Evolutionary conservation across 2,888 invertebrate species (phyloP), one percentile per base, ranked within the genome.

Genomic region (Nomada fucata): DNA sequence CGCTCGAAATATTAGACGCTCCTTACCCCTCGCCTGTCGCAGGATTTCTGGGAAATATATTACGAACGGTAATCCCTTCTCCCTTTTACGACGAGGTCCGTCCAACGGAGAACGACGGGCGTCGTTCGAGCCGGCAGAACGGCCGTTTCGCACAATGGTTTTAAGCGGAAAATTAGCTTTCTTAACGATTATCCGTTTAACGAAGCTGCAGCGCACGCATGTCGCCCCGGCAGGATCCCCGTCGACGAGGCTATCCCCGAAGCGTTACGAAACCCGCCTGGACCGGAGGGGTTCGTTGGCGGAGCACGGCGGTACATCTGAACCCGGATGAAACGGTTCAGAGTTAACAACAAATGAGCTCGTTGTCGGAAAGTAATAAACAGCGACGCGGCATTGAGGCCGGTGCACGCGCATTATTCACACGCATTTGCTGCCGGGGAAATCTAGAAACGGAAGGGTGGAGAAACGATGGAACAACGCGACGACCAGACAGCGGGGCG

Each of bases 11-110:
- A 78, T 77, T 76, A 76, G 69, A 75, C 67, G 57, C 69, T 64
- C 63, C 59, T 76, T 64, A n/a, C n/a, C n/a, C n/a, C n/a, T 63
- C 55, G 67, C 44, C 72, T 77, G 60, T 65, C 13, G 60, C 67
- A 59, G 69, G 60, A 15, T 71, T 75, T 47, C 78, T 77, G 42
- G 75, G 70, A 84, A 87, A 84, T 87, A 86, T 86, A 87, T 87
- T 86, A 84, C 76, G 59, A 64, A n/a, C 59, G 65, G 67, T 88
- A 87, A 87, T 88, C 83, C 80, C 79, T 79, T 81, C 75, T 83
- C 77, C 79, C 82, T 83, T 88, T 86, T 72, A 82, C 65, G 79
- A 76, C 70, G 73, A 79, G 82, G 79, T 85, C 83, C 74, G 71
- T 57, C 73, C 68, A 84, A 86, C 73, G 59, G 53, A 53, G 82